Evolutionary conservation across 2,888 invertebrate genomes (phyloP), one percentile per base, ranked within the genome.

Genomic region (Melieria crassipennis): DNA sequence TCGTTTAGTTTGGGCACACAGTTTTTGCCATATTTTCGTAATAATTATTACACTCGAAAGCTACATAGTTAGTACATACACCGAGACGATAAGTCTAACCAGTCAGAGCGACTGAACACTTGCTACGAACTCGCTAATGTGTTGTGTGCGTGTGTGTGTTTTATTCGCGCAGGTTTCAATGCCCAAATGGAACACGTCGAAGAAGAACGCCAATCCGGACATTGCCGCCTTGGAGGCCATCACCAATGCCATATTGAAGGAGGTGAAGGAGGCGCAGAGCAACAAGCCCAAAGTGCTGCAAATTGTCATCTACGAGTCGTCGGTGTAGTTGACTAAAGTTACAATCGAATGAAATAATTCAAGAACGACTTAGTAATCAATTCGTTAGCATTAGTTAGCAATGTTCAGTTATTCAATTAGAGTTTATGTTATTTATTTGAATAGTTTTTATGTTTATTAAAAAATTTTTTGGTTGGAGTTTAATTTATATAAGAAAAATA

Each of bases 291-390:
- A 89, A 72, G 89, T 94, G 48, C 89, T 95, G 56, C 94, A 95
- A 88, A 94, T 95, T 77, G 92, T 95, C 78, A 92, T 95, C 82
- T 95, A 95, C 86, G 95, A 95, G 86, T 94, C 94, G 70, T 95
- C 94, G n/a, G 94, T 95, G 64, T 95, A 48, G 13, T 13, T 43
- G 10, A 65, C 5, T 62, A 46, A 1, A 16, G 16, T 62, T 45
- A 30, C n/a, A 64, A 7, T 11, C 42, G 11, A 52, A 16, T 64
- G 30, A 50, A 64, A 60, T 60, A n/a, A 11, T 13, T 30, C 6
- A 16, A 46, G 10, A 4, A 60, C 7, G n/a, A n/a, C 45, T 7
- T 60, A 60, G 30, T 5, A 60, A 43, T n/a, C 4, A 30, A 30
- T 30, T 30, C 30, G 30, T 30, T 30, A 30, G 30, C 30, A 30